These are phyloP conservation scores for Prionchulus punctatus DNA, from an alignment of 2,888 invertebrate species.

Conservation along the genomic window DNA sequence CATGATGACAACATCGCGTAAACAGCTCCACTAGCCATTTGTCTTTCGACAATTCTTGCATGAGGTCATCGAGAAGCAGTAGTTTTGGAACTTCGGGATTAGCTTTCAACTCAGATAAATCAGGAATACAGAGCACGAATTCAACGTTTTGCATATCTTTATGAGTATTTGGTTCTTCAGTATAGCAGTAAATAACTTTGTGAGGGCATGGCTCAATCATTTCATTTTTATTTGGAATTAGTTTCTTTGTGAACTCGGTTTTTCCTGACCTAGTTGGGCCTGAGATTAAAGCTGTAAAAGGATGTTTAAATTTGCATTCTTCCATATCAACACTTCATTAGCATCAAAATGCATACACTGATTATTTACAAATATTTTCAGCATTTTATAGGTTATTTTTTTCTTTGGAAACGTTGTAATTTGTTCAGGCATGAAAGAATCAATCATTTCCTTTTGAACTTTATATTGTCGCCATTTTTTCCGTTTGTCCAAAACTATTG, in stretches of 20 bases:
- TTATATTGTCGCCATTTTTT: no score
- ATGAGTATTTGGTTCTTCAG: background rate
- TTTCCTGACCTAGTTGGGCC: constrained; percentile 1
- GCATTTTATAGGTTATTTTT: no score
- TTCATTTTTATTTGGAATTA: background rate
- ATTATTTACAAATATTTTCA: no score
- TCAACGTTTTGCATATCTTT: background rate
- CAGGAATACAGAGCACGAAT: background rate
- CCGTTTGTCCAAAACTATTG: no score
- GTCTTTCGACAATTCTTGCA: background rate
- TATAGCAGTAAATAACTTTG: background rate
- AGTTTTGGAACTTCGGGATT: background rate
- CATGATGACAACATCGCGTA: background rate
- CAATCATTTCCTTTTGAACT: no score
- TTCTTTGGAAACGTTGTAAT: no score
- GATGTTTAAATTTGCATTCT: no score
- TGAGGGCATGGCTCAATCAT: background rate
- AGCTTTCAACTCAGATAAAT: background rate
- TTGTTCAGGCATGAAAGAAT: no score
- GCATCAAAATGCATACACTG: no score
- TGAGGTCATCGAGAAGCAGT: background rate
- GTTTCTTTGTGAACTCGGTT: background rate
- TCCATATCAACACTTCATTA: no score
- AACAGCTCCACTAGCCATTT: background rate
- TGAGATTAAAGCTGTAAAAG: background rate